Evolutionary conservation across 2,113 vertebrate genomes (phyloP).

Genomic region (Pelvicachromis taeniatus): DNA sequence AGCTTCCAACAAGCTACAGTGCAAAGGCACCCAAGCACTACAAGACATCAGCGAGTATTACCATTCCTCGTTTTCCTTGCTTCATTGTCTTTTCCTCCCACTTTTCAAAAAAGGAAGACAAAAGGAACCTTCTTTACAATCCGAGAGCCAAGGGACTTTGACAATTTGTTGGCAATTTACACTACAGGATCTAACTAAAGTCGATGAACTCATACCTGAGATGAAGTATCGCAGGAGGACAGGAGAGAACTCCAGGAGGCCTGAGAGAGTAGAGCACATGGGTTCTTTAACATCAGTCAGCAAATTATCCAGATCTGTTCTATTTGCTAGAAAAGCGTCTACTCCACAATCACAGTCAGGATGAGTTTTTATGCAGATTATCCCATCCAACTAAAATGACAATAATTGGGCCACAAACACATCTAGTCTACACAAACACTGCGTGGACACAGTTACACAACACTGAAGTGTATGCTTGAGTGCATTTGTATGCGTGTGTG

Average conservation of each 20-base stretch:
- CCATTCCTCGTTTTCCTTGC: slow-evolving; percentile 31
- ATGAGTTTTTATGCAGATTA: slow-evolving; percentile 13
- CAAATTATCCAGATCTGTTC: background rate
- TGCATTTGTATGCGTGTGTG: background rate
- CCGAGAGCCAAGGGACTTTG: background rate
- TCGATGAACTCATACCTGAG: slow-evolving; percentile 62
- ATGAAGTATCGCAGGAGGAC: slow-evolving; percentile 70
- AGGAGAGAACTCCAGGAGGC: slow-evolving; percentile 65
- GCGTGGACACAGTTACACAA: background rate
- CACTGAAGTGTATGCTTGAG: background rate
- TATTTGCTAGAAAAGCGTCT: background rate
- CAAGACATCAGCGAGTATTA: slow-evolving; percentile 15
- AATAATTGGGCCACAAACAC: slow-evolving; percentile 22
- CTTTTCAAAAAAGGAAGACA: slow-evolving; percentile 31
- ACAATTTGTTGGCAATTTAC: background rate
- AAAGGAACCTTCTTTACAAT: slow-evolving; percentile 2
- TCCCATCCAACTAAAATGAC: background rate
- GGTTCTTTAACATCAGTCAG: slow-evolving; percentile 38
- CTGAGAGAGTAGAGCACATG: slow-evolving; percentile 64
- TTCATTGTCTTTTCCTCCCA: slow-evolving; percentile 44
- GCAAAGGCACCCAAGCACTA: background rate
- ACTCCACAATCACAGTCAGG: slow-evolving; percentile 14
- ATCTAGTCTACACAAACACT: slow-evolving; percentile 13
- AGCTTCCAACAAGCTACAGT: slow-evolving; percentile 4
- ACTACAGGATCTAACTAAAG: slow-evolving; percentile 12